Evolutionary conservation across 1,140 invertebrate species (phyloP).

Genomic region (Drosophila athabasca): DNA sequence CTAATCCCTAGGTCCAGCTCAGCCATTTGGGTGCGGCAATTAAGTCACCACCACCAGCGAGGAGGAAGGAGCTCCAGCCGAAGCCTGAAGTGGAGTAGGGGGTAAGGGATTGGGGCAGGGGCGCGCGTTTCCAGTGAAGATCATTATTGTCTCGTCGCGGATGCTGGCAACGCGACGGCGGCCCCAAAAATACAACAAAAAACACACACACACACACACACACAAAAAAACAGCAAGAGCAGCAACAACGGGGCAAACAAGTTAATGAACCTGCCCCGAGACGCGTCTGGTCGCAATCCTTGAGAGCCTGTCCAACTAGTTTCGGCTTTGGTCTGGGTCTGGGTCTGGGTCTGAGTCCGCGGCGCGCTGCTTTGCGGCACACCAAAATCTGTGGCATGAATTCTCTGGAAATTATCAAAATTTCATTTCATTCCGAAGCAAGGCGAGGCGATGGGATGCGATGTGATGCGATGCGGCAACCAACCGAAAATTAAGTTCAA

Average conservation of each 20-base stretch:
- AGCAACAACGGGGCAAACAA: conserved; percentile 56
- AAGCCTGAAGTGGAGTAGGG: neutral
- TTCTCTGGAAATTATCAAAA: conserved; percentile 79
- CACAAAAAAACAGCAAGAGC: conserved; percentile 19
- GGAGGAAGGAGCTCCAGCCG: conserved; percentile 7
- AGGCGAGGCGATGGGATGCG: no score
- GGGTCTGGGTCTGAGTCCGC: conserved; percentile 21
- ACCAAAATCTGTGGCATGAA: conserved; percentile 77
- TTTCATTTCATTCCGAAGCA: conserved; percentile 70
- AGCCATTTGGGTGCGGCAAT: conserved; percentile 73
- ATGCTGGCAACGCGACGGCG: conserved; percentile 46
- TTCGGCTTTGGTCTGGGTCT: conserved; percentile 30
- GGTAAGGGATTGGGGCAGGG: conserved; percentile 6
- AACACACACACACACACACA: neutral
- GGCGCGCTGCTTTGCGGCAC: conserved; percentile 21
- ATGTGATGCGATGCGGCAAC: conserved; percentile 9
- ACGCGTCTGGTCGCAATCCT: conserved; percentile 44
- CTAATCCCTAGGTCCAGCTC: conserved; percentile 57
- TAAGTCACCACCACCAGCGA: conserved; percentile 66
- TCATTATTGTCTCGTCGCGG: conserved; percentile 78
- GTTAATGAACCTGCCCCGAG: conserved; percentile 72
- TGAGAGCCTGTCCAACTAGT: conserved; percentile 70
- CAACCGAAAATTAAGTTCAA: conserved; percentile 70
- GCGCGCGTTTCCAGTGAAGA: conserved; percentile 72
- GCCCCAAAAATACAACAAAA: conserved; percentile 40